Conservation (phyloP, 2,113 vertebrate species). For the Gymnarchus niloticus region DNA sequence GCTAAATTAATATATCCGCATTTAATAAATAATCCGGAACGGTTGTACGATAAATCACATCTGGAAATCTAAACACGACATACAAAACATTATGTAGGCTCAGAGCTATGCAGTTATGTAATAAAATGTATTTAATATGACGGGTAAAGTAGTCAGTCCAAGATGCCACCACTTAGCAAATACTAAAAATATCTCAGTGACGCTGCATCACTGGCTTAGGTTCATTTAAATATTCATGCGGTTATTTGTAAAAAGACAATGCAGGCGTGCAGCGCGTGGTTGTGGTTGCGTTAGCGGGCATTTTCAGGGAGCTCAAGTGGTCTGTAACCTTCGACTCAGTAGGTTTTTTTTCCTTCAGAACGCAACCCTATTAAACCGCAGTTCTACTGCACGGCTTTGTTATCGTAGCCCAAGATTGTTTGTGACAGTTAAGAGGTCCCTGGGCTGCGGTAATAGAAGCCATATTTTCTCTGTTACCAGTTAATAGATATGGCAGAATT, state of each 20-base stretch:
- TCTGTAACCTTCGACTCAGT: conserved; percentile 1
- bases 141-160: background rate
- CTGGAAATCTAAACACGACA: no score
- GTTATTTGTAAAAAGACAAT: background rate
- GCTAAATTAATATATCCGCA: background rate
- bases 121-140: background rate
- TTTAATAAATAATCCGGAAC: background rate
- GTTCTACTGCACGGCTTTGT: conserved; percentile 47
- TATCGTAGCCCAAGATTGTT: conserved; percentile 69
- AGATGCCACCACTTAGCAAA: background rate
- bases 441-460: conserved; percentile 68
- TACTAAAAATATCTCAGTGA: background rate
- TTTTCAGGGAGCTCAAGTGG: conserved; percentile 17
- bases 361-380: conserved; percentile 42
- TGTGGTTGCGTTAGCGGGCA: background rate
- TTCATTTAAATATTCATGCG: background rate
- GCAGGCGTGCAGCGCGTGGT: conserved; percentile 27
- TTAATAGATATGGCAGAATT: conserved; percentile 87
- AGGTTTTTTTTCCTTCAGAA: background rate
- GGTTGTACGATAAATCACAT: background rate
- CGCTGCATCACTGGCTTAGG: background rate
- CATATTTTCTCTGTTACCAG: conserved; percentile 71
- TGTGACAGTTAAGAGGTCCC: conserved; percentile 88
- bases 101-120: background rate
- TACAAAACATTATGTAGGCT: background rate